Conservation (phyloP, 2,113 vertebrate genomes). For the Rhinogobius similis region DNA sequence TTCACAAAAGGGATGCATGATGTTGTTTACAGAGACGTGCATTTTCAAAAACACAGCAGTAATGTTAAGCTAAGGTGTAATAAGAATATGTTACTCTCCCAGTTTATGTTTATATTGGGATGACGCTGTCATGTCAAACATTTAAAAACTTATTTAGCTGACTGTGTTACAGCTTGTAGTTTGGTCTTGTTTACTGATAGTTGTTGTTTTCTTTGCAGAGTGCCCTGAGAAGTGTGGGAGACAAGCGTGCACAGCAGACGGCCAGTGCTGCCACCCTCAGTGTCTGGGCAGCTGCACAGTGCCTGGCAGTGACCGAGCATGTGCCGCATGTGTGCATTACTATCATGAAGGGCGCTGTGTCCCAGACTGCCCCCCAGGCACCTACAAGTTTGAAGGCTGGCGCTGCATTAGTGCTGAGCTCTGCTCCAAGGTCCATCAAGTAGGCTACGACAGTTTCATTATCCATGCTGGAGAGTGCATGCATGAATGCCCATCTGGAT, state of each 20-base stretch:
- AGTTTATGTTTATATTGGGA: neutral
- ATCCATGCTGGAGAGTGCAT: conserved; percentile 93
- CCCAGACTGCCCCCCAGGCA: conserved; percentile 85
- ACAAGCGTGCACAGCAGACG: conserved; percentile 82
- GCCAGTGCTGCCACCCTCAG: conserved; percentile 92
- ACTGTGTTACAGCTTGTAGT: neutral
- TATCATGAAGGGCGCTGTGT: conserved; percentile 87
- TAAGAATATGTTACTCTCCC: neutral
- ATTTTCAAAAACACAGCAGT: neutral
- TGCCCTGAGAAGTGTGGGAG: conserved; percentile 87
- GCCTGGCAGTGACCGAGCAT: conserved; percentile 81
- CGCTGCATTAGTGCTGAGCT: conserved; percentile 89
- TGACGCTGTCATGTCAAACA: neutral
- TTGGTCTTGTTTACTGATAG: neutral
- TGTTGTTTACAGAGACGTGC: conserved; percentile 24
- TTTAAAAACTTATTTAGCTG: neutral
- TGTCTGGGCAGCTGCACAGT: conserved; percentile 92
- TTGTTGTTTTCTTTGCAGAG: conserved; percentile 71
- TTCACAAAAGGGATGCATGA: conserved; percentile 7
- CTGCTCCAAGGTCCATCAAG: conserved; percentile 83
- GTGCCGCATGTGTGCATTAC: conserved; percentile 91
- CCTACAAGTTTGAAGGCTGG: conserved; percentile 95
- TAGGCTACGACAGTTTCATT: conserved; percentile 83
- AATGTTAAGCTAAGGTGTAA: neutral
- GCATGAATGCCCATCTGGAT: conserved; percentile 90